Evolutionary conservation across 23 tunicate genomes (phyloP), one percentile per base, ranked within the genome.

Genomic region (Trididemnum clinides): DNA sequence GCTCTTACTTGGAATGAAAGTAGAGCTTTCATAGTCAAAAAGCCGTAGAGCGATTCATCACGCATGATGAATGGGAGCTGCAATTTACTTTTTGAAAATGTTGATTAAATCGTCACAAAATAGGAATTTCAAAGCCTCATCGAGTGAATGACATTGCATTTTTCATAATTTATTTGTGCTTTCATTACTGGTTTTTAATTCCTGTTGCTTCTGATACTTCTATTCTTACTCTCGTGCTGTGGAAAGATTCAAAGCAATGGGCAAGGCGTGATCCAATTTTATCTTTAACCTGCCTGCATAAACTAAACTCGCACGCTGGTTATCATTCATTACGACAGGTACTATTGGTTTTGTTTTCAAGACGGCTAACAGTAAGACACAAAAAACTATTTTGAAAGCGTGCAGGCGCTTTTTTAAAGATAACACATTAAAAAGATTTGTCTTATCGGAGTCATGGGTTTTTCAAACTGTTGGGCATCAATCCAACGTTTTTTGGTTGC

Each of bases 191-290:
- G 75, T 66, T 66, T 66, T 29, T 31, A 10, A 32, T 66, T 66
- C 75, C 75, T 29, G 37, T 66, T 66, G 75, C 37, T 66, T 10
- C 37, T 66, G 75, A 66, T 66, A 37, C 75, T 31, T 37, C 75
- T 5, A 4, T 29, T 31, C 75, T 66, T 32, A 31, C 37, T 29
- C 37, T 66, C 19, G 31, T 66, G 75, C 75, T 66, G 7, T 66
- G 75, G 75, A 66, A 66, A 66, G 37, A 66, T 31, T 66, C 31
- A 31, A 66, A 28, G 37, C 10, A 66, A 10, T 29, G 75, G 37
- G 75, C 75, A 66, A 29, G 30, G 7, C 75, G 37, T 66, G 75
- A 66, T 37, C 75, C 37, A 66, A 37, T 37, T 29, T 5, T 31
- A 32, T 66, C 75, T 28, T 15, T 37, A 29, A 37, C 75, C 31